Evolutionary conservation across 2,113 vertebrate species (phyloP).

Genomic region (Arothron firmamentum): DNA sequence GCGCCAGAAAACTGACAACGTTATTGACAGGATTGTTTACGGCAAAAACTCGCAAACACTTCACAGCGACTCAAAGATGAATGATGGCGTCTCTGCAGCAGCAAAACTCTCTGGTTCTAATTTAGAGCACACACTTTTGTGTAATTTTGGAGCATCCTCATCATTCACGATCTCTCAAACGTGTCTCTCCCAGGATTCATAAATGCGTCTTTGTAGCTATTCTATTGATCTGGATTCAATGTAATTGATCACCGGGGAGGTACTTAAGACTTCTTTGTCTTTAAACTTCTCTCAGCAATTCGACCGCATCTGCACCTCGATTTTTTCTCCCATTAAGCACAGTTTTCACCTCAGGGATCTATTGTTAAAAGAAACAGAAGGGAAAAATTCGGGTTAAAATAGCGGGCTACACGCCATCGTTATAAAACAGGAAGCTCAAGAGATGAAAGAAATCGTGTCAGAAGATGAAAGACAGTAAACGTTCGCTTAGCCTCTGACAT

Average conservation of each 20-base stretch:
- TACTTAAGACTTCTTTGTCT: slow-evolving; percentile 30
- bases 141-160: slow-evolving; percentile 14
- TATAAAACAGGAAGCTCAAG: no score
- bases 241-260: slow-evolving; percentile 58
- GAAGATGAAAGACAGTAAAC: slow-evolving; percentile 6
- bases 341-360: slow-evolving; percentile 18
- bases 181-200: slow-evolving; percentile 36
- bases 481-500: neutral
- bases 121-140: neutral
- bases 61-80: neutral
- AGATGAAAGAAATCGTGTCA: no score
- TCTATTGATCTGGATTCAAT: slow-evolving; percentile 51
- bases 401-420: slow-evolving; percentile 1
- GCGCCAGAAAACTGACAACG: slow-evolving; percentile 23
- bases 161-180: slow-evolving; percentile 24
- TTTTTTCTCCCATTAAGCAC: slow-evolving; percentile 36
- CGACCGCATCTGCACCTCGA: neutral
- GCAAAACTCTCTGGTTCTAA: neutral
- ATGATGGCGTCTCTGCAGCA: neutral
- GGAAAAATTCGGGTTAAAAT: slow-evolving; percentile 20
- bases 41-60: slow-evolving; percentile 5
- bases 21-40: slow-evolving; percentile 35
- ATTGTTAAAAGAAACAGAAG: slow-evolving; percentile 3
- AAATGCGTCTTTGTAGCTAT: slow-evolving; percentile 40
- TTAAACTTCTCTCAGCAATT: slow-evolving; percentile 30